Conservation (phyloP, 1,140 invertebrate genomes). For the Zaprionus nigranus region DNA sequence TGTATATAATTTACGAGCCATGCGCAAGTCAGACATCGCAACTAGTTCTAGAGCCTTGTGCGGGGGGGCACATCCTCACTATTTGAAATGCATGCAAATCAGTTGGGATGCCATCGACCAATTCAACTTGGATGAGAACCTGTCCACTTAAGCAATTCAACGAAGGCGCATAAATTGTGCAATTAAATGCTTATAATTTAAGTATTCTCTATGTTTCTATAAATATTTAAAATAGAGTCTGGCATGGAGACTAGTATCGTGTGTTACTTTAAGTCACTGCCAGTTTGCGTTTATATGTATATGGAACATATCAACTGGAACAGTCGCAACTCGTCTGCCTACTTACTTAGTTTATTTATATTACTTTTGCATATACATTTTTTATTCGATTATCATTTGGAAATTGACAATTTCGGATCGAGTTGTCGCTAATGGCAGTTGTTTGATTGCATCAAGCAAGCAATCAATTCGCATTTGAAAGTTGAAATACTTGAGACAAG, state of each 20-base stretch:
- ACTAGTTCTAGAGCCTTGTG: slow-evolving; percentile 42
- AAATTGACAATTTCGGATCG: slow-evolving; percentile 59
- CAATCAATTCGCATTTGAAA: slow-evolving; percentile 57
- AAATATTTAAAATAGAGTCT: slow-evolving; percentile 36
- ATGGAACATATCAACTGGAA: slow-evolving; percentile 2
- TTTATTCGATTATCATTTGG: slow-evolving; percentile 51
- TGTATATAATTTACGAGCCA: slow-evolving; percentile 65
- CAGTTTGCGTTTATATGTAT: not conserved
- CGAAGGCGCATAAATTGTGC: slow-evolving; percentile 40
- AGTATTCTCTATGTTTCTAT: slow-evolving; percentile 39
- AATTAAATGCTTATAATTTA: slow-evolving; percentile 56
- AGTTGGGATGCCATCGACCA: not conserved
- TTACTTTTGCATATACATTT: slow-evolving; percentile 11
- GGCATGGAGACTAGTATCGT: not conserved
- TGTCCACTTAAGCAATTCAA: slow-evolving; percentile 34
- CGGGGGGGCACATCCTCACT: slow-evolving; percentile 56
- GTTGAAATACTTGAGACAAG: slow-evolving; percentile 76
- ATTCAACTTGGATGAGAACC: slow-evolving; percentile 24
- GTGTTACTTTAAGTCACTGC: slow-evolving; percentile 6
- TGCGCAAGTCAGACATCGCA: slow-evolving; percentile 48
- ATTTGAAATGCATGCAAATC: slow-evolving; percentile 54
- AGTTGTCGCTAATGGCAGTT: slow-evolving; percentile 51
- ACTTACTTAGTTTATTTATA: slow-evolving; percentile 28
- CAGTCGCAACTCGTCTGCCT: slow-evolving; percentile 28
- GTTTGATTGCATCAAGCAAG: slow-evolving; percentile 46